A percentile compares a stretch with the other conserved stretches of the same genome.
phyloP scores from a whole-genome alignment of 2,888 invertebrate genomes.

The Drosophila affinis region DNA sequence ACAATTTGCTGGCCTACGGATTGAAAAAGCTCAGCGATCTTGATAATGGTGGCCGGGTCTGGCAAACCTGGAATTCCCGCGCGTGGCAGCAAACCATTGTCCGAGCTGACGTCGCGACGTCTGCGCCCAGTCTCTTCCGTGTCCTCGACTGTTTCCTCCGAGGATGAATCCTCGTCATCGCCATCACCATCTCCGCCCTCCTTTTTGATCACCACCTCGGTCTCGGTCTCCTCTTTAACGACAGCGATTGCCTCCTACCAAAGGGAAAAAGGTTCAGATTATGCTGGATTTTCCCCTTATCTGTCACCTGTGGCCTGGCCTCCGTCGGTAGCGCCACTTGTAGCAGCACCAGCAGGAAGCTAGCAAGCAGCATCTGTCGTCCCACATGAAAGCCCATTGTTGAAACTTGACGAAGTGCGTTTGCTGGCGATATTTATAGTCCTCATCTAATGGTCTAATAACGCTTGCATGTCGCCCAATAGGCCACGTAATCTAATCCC shows the following conservation, averaged over 20 bases:
- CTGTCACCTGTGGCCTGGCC: constrained; percentile 46
- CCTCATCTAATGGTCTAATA: constrained; percentile 39
- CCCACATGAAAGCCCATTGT: constrained; percentile 38
- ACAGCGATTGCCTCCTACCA: constrained; percentile 25
- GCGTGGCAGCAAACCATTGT: constrained; percentile 22
- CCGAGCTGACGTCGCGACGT: constrained; percentile 41
- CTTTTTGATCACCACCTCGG: constrained; percentile 30
- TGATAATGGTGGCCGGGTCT: constrained; percentile 79
- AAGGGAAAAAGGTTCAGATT: not conserved
- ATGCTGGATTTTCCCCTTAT: not conserved
- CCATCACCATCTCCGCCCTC: constrained; percentile 39
- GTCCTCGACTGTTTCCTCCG: constrained; percentile 77
- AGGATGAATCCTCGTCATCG: constrained; percentile 76
- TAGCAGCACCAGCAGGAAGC: constrained; percentile 29
- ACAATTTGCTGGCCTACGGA: constrained; percentile 78
- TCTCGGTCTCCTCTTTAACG: constrained; percentile 18
- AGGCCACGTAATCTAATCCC: constrained; percentile 19
- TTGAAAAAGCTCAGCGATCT: constrained; percentile 79
- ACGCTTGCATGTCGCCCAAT: constrained; percentile 42
- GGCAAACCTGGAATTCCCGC: constrained; percentile 76
- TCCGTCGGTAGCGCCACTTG: constrained; percentile 21
- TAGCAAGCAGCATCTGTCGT: constrained; percentile 41
- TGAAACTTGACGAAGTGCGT: not conserved
- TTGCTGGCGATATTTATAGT: constrained; percentile 31
- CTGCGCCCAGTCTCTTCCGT: constrained; percentile 59